phyloP scores from a whole-genome alignment of 2,888 invertebrate species.

The Cosmia pyralina region DNA sequence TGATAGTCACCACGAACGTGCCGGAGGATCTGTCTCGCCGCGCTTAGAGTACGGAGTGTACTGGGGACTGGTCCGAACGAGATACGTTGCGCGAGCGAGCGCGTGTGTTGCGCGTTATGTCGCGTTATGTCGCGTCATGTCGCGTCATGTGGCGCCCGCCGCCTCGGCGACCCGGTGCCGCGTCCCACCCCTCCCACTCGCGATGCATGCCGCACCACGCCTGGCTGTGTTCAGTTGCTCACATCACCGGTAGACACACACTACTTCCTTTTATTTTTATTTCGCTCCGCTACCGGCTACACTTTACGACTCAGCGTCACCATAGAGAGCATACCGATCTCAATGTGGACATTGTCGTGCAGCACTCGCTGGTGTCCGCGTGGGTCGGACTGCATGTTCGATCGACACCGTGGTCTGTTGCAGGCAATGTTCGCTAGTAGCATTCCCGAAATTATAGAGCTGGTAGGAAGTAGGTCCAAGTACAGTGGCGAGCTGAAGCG shows the following conservation, averaged over 20 bases:
- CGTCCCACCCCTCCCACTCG: slow-evolving; percentile 86
- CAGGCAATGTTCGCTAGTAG: slow-evolving; percentile 99
- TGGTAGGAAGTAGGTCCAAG: slow-evolving; percentile 99
- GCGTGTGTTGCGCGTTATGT: slow-evolving; percentile 48
- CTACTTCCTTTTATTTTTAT: slow-evolving; percentile 85
- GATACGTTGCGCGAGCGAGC: slow-evolving; percentile 70
- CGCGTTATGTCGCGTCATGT: slow-evolving; percentile 37
- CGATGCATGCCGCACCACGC: slow-evolving; percentile 89
- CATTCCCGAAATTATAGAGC: slow-evolving; percentile 99
- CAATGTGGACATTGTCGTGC: slow-evolving; percentile 89
- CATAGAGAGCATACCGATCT: slow-evolving; percentile 85
- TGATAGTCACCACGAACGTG: slow-evolving; percentile 83
- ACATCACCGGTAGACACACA: slow-evolving; percentile 90
- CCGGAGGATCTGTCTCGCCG: slow-evolving; percentile 81
- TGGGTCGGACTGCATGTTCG: slow-evolving; percentile 80
- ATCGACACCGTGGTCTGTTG: slow-evolving; percentile 92
- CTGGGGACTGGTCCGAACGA: slow-evolving; percentile 80
- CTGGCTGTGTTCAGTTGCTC: slow-evolving; percentile 91
- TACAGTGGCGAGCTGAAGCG: slow-evolving; percentile 99
- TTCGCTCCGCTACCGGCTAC: slow-evolving; percentile 89
- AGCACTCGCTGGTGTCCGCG: slow-evolving; percentile 88
- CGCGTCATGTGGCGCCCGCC: slow-evolving; percentile 61
- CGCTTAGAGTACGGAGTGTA: slow-evolving; percentile 78
- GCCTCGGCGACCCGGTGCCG: slow-evolving; percentile 79
- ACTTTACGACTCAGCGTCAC: slow-evolving; percentile 84